Evolutionary conservation across 2,888 invertebrate species (phyloP), one percentile per base, ranked within the genome.

Genomic region (Muscina levida): DNA sequence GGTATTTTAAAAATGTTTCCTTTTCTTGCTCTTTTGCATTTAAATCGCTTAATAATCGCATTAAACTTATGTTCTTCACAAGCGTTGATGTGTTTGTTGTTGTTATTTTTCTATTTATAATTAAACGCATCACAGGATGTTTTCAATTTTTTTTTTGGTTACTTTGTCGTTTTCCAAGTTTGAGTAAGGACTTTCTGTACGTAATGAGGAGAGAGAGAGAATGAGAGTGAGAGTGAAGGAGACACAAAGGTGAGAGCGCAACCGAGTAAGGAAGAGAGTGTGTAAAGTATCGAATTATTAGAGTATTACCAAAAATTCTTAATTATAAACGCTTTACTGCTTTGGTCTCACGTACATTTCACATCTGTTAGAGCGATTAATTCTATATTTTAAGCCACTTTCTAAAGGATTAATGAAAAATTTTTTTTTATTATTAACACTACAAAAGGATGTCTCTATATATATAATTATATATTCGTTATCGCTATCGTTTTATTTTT

Each of bases 101-200:
- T 17, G 62, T 62, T 37, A 42, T 42, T 62, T 22, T 62, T 62
- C 42, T 62, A 62, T 62, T 62, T 62, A 42, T 62, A 62, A 62
- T 62, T 62, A 22, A 62, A 62, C 62, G 62, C 19, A 62, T 62
- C 62, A 62, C 62, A 62, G 62, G 62, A 62, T 62, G 62, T 62
- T 62, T 62, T 62, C 62, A 62, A 39, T 62, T 39, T 3, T 31
- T n/a, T n/a, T n/a, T n/a, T n/a, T n/a, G n/a, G n/a, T n/a, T n/a
- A n/a, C 31, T 8, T 8, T 31, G 31, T 31, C 8, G 3, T 31
- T 31, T 3, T 8, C 31, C 4, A 31, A 31, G 31, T 31, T 42
- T 37, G 26, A 19, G 51, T 19, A 26, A 53, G 37, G 3, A 31
- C n/a, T 31, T 31, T 8, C 31, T 66, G 53, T n/a, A 24, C 26